Evolutionary conservation across 2,797 vertebrate species (phyloP).

Genomic region (Alectoris magna): DNA sequence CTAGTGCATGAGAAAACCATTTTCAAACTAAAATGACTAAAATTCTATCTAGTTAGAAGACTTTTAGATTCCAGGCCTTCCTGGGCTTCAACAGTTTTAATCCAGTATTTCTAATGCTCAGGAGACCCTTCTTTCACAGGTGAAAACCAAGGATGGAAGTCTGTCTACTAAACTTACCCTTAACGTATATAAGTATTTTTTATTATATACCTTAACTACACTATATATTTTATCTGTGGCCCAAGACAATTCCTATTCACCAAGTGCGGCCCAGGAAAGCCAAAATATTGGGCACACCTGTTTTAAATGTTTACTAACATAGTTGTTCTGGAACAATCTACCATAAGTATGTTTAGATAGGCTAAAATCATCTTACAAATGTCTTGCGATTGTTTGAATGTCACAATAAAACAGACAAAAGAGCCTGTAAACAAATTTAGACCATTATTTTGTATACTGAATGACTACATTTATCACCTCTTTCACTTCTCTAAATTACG

Average conservation of each 20-base stretch:
- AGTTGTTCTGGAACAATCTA: neutral
- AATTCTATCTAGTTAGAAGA: neutral
- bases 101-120: neutral
- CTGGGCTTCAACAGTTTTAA: neutral
- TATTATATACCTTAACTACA: neutral
- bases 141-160: neutral
- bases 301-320: neutral
- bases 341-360: neutral
- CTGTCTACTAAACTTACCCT: neutral
- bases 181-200: neutral
- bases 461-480: neutral
- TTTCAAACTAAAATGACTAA: neutral
- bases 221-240: neutral
- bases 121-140: neutral
- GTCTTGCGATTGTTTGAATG: neutral
- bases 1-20: neutral
- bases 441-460: neutral
- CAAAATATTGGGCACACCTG: neutral
- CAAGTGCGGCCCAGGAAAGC: neutral
- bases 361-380: neutral
- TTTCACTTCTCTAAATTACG: neutral
- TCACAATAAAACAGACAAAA: neutral
- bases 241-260: neutral
- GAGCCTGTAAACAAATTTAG: neutral
- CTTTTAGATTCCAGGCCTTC: neutral